These are phyloP conservation scores for Drusus annulatus DNA, from an alignment of 1,140 invertebrate genomes.

Conservation along the genomic window DNA sequence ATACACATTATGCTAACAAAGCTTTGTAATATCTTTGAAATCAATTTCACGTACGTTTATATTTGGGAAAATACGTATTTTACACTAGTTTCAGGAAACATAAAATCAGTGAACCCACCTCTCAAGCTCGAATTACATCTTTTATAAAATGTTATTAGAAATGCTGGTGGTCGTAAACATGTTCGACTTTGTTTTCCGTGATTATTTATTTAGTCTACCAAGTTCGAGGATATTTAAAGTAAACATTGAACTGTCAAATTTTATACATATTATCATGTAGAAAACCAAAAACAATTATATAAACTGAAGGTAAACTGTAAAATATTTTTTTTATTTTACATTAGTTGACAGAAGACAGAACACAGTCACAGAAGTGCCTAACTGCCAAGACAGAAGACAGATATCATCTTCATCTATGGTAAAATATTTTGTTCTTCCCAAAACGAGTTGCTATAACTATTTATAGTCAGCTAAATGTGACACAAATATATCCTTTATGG, in stretches of 20 bases:
- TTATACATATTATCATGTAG: conserved; percentile 5
- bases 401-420: not conserved
- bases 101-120: conserved; percentile 14
- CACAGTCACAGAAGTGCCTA: conserved; percentile 26
- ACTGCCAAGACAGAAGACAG: not conserved
- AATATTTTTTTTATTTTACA: conserved; percentile 34
- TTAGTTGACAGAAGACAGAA: conserved; percentile 40
- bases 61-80: not conserved
- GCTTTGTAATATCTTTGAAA: not conserved
- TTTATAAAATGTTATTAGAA: conserved; percentile 47
- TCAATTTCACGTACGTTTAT: not conserved
- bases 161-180: conserved; percentile 44
- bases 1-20: conserved; percentile 13
- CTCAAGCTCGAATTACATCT: conserved; percentile 51
- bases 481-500: no score
- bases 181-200: conserved; percentile 25
- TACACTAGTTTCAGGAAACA: not conserved
- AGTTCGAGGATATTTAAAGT: not conserved
- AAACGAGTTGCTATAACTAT: not conserved
- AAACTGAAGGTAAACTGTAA: conserved; percentile 32
- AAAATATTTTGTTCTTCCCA: not conserved
- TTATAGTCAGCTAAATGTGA: not conserved
- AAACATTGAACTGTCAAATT: not conserved
- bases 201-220: conserved; percentile 3
- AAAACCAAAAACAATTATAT: conserved; percentile 23